Conservation (phyloP, 2,113 vertebrate species). For the Odobenus rosmarus region DNA sequence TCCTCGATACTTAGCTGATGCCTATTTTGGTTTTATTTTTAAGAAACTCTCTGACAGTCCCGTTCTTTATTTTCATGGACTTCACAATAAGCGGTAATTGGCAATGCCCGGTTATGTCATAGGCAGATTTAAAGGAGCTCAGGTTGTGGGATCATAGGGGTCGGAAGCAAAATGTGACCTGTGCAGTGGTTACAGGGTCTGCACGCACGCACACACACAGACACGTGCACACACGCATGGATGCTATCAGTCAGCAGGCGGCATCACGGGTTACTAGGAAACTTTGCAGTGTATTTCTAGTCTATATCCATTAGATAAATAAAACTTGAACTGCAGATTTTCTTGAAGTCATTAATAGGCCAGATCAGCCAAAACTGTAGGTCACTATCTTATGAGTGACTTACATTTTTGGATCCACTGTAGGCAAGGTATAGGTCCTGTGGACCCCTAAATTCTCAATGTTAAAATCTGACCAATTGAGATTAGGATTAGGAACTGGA, state of each 20-base stretch:
- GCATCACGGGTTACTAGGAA: too few relatives aligned
- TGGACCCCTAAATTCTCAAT: neutral
- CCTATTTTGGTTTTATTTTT: neutral
- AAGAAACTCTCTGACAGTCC: neutral
- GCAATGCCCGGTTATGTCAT: neutral
- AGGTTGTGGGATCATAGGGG: too few relatives aligned
- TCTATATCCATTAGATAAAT: neutral
- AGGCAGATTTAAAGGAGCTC: neutral
- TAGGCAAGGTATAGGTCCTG: too few relatives aligned
- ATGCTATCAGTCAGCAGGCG: too few relatives aligned
- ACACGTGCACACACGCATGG: neutral
- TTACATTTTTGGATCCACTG: neutral
- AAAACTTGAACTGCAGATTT: neutral
- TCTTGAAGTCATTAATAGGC: neutral
- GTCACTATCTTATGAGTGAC: fast-evolving
- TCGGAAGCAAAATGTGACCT: neutral
- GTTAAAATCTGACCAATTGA: neutral
- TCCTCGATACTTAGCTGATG: neutral
- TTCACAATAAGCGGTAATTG: neutral
- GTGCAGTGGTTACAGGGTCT: fast-evolving
- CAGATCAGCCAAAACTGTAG: too few relatives aligned
- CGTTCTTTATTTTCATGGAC: neutral
- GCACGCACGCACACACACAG: neutral
- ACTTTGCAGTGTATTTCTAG: neutral
- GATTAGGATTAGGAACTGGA: neutral